Evolutionary conservation across 2,797 vertebrate species (phyloP).

Genomic region (Tragopan temminckii): DNA sequence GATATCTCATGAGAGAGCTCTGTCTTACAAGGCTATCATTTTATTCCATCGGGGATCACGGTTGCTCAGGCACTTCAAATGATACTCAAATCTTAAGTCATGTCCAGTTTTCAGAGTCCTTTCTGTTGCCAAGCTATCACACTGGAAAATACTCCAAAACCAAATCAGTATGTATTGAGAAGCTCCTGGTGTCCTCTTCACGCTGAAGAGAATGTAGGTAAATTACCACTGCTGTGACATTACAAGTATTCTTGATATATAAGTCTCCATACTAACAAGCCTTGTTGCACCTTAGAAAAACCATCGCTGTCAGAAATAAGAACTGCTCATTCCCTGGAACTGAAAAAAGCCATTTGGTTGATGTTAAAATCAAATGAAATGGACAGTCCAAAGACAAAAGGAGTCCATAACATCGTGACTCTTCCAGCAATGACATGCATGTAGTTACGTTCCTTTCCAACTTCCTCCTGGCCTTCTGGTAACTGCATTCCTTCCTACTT

Average conservation of each 20-base stretch:
- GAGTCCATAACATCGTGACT: background rate
- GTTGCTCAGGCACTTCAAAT: background rate
- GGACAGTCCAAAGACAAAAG: background rate
- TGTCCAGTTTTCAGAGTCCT: background rate
- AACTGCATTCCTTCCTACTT: background rate
- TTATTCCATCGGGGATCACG: background rate
- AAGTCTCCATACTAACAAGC: background rate
- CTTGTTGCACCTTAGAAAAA: background rate
- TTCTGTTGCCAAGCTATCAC: background rate
- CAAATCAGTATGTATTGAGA: background rate
- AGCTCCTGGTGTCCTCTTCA: background rate
- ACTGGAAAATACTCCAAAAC: conserved; percentile 30
- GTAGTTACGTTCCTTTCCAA: background rate
- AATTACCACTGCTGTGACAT: background rate
- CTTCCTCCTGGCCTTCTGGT: background rate
- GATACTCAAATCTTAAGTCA: background rate
- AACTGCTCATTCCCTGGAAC: background rate
- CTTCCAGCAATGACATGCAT: background rate
- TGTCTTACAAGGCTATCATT: background rate
- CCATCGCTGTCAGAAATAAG: background rate
- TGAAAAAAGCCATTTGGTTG: background rate
- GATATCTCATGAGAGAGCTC: background rate
- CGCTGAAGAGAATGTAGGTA: background rate
- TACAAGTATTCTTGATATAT: background rate
- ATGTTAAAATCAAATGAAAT: background rate